These are phyloP conservation scores for Drosophila asahinai DNA, from an alignment of 1,140 invertebrate genomes.

Conservation along the genomic window DNA sequence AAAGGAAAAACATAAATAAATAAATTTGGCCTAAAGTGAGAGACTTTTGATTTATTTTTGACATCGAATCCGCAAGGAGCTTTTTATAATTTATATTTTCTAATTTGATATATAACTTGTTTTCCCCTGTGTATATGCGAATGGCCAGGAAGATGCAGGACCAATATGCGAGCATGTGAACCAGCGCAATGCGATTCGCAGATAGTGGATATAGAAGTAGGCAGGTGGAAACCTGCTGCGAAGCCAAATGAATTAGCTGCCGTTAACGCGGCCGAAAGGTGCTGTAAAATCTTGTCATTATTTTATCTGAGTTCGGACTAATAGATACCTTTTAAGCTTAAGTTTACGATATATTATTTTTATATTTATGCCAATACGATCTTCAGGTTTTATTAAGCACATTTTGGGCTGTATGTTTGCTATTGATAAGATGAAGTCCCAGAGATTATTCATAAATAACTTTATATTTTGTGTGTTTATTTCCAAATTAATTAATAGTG, in stretches of 20 bases:
- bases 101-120: background rate
- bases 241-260: constrained; percentile 76
- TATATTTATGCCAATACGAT: background rate
- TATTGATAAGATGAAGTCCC: background rate
- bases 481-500: background rate
- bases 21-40: too few relatives aligned
- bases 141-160: constrained; percentile 54
- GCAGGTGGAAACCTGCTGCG: constrained; percentile 71
- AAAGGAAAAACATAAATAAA: too few relatives aligned
- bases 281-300: constrained; percentile 8
- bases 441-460: too few relatives aligned
- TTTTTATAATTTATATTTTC: background rate
- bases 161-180: constrained; percentile 44
- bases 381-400: background rate
- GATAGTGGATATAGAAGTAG: constrained; percentile 51
- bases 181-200: constrained; percentile 63
- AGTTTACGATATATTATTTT: background rate
- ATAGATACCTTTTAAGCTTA: background rate
- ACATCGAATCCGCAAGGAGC: too few relatives aligned
- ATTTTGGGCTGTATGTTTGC: background rate
- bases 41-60: too few relatives aligned
- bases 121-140: constrained; percentile 11
- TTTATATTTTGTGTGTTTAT: too few relatives aligned
- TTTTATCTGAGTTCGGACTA: background rate
- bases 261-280: constrained; percentile 33